A percentile compares a stretch with the other conserved stretches of the same genome.
Evolutionary conservation across 2,888 invertebrate species (phyloP).

Genomic region (Cosmopolites sordidus): DNA sequence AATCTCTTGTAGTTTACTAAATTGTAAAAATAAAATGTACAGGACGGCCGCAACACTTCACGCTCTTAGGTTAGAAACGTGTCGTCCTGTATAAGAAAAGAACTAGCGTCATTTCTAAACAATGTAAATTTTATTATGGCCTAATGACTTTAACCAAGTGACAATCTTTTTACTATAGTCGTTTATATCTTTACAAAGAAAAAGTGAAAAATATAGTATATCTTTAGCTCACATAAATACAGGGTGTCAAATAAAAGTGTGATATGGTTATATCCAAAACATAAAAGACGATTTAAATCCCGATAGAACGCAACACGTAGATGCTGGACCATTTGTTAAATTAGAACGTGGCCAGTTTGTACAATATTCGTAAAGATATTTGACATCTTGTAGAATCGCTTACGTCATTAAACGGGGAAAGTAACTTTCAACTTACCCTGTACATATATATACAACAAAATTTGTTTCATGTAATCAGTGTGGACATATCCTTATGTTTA

Average conservation of each 20-base stretch:
- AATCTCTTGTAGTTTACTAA: too few relatives aligned
- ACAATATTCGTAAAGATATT: constrained; percentile 3
- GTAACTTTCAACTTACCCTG: neutral
- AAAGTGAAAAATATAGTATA: neutral
- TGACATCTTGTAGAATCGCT: constrained; percentile 3
- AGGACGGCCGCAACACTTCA: neutral
- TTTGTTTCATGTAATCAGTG: constrained; percentile 33
- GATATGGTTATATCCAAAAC: neutral
- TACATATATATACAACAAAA: neutral
- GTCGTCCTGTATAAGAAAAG: neutral
- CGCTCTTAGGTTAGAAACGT: neutral
- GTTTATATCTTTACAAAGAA: constrained; percentile 1
- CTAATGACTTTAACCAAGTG: constrained; percentile 20
- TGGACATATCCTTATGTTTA: constrained; percentile 41
- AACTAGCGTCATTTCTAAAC: constrained; percentile 24
- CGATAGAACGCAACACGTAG: neutral
- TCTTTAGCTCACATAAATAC: neutral
- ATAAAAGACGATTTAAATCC: neutral
- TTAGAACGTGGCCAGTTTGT: neutral
- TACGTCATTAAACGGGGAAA: neutral
- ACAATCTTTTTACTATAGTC: constrained; percentile 21
- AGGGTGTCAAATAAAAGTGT: constrained; percentile 2
- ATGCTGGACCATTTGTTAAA: too few relatives aligned
- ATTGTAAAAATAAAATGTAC: neutral
- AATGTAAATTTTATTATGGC: constrained; percentile 21